Percentiles rank a stretch among this genome's conserved stretches.
phyloP scores from a whole-genome alignment of 2,888 invertebrate genomes.

The Pachydiplax longipennis region DNA sequence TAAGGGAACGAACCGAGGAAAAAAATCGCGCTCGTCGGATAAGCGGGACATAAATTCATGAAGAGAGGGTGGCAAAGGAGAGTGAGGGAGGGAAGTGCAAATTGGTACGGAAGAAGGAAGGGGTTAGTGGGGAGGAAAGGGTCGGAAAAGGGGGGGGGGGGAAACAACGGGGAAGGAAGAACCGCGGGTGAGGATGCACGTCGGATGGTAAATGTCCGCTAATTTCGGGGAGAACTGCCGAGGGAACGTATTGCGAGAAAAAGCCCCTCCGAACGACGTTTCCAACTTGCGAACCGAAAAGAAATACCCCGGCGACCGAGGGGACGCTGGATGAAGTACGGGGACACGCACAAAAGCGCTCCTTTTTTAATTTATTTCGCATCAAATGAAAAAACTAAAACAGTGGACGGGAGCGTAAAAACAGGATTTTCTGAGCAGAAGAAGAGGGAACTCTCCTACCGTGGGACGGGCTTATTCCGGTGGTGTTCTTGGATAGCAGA shows the following conservation, averaged over 20 bases:
- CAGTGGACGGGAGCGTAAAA: background rate
- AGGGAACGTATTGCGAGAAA: background rate
- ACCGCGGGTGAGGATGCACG: background rate
- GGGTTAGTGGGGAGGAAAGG: background rate
- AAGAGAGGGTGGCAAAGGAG: background rate
- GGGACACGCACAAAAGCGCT: background rate
- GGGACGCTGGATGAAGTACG: background rate
- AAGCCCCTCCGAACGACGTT: background rate
- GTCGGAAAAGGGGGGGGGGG: background rate
- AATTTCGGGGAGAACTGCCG: background rate
- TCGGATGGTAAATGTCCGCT: background rate
- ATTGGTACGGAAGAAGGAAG: background rate
- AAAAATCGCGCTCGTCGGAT: background rate
- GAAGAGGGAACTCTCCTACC: background rate
- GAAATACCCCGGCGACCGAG: background rate
- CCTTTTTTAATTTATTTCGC: constrained; percentile 33
- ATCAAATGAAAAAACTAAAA: background rate
- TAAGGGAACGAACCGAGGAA: background rate
- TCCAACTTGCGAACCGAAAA: constrained; percentile 12
- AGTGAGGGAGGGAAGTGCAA: background rate
- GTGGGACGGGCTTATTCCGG: background rate
- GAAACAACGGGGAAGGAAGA: background rate
- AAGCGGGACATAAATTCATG: constrained; percentile 17
- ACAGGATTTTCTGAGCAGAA: background rate
- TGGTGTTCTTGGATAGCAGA: background rate